Evolutionary conservation across 2,113 vertebrate species (phyloP), one percentile per base, ranked within the genome.

Genomic region (Pitta sordida): DNA sequence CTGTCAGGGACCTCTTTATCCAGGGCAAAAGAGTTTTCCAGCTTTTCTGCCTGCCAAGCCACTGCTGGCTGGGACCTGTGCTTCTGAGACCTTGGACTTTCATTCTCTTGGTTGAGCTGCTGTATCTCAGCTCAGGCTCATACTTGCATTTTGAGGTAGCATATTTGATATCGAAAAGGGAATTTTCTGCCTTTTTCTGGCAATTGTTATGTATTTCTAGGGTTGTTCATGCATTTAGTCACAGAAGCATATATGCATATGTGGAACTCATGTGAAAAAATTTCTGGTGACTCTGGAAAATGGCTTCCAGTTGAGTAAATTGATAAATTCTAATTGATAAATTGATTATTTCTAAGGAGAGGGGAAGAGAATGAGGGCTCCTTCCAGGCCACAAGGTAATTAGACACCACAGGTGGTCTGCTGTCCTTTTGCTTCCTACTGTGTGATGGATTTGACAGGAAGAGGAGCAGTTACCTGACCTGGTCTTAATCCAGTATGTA

Each of bases 381-480:
- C 3, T 55, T 85, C 39, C 37, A 78, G 69, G 13, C 27, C 30
- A 16, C 58, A 89, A 59, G 48, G 15, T 76, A 70, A 86, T 91
- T 93, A 86, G 77, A 9, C 32, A 24, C 22, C 69, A 39, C 81
- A 69, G 71, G 68, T 87, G 86, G 55, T 75, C 68, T 83, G 22
- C 41, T 5, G 2, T 58, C 55, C 24, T 39, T n/a, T 74, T 65
- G 59, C 88, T 92, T 91, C 78, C 58, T 90, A 1, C 63, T 73
- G 41, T 27, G 49, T 34, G 39, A 12, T 56, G 48, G 64, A 82
- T 93, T 95, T 79, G 32, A 37, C 32, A 86, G 81, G 53, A 86
- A 64, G 79, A 74, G 68, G 41, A 80, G 37, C 85, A 52, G 71
- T 96, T 96, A 88, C 80, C 91, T 94, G 79, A 71, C 86, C 68